Base-by-base conservation (phyloP, 2,888 invertebrate species). In the Parnassius glacialis region DNA sequence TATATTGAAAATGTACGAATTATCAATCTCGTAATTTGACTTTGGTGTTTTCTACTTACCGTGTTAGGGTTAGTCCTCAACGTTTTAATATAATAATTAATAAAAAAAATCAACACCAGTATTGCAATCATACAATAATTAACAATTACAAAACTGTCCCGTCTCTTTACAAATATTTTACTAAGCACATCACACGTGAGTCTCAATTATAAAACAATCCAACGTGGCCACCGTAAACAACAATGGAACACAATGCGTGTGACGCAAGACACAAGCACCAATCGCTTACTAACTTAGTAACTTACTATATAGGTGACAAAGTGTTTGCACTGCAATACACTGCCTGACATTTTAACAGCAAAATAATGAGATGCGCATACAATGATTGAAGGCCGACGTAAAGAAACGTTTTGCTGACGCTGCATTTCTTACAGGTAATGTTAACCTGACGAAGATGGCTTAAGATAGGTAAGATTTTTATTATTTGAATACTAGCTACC, bases 291-390 rank as follows among this genome's bases (percentile, higher is more conserved):
- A 16, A 16, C 16, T 16, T 16, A 16, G 16, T 81, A 75, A 82
- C 78, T 5, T 25, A 25, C 25, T 25, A 25, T 25, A 25, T 81
- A 75, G 81, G 85, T 84, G 88, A 87, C 87, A 86, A 79, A 76
- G 78, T 81, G 79, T 79, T 84, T 78, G 70, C 76, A 81, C 77
- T 82, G 85, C 82, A 84, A 84, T 78, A 16, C 16, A 78, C 70
- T 76, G 75, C 73, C 75, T 85, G 85, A 80, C 87, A 88, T 88
- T 87, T 81, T 66, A 62, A 66, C 58, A 57, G 58, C 65, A 51
- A 67, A 65, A 55, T 62, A 69, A 71, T 71, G 68, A 56, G 70
- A 71, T 71, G 68, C 57, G 65, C 65, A 67, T 57, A 55, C 10
- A 12, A 57, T 61, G 66, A 61, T 64, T 64, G 72, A 74, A 74